Conservation (phyloP, 2,113 vertebrate genomes). For the Mystacornis crossleyi region DNA sequence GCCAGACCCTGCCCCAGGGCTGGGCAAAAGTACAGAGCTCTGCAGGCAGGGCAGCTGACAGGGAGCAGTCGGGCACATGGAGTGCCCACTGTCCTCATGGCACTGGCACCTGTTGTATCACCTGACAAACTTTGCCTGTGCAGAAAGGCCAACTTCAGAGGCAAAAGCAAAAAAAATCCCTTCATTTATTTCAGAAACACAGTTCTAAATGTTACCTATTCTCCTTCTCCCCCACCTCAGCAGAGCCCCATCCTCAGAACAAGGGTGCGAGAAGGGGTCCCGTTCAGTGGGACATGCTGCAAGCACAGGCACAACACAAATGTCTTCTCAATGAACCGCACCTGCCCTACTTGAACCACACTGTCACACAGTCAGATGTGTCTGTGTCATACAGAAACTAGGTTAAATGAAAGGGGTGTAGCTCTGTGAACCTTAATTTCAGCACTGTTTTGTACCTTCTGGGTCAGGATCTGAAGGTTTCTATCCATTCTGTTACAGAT, state of each 20-base stretch:
- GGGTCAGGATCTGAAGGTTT: neutral
- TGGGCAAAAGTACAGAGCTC: neutral
- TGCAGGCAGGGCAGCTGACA: neutral
- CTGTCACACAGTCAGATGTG: neutral
- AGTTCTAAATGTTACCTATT: neutral
- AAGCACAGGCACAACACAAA: fast-evolving
- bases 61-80: neutral
- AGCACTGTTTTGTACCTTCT: neutral
- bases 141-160: neutral
- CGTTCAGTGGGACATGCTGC: fast-evolving
- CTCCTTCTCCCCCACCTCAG: neutral
- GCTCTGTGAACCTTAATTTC: neutral
- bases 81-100: neutral
- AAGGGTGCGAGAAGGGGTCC: neutral
- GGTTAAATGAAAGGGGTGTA: constrained; percentile 42
- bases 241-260: neutral
- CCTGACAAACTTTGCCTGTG: neutral
- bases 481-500: neutral
- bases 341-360: neutral
- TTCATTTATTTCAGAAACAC: neutral
- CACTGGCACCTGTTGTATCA: fast-evolving
- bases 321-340: neutral
- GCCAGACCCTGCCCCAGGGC: neutral
- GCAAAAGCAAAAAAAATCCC: neutral
- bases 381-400: constrained; percentile 46